Evolutionary conservation across 2,113 vertebrate genomes (phyloP).

Genomic region (Aix galericulata): DNA sequence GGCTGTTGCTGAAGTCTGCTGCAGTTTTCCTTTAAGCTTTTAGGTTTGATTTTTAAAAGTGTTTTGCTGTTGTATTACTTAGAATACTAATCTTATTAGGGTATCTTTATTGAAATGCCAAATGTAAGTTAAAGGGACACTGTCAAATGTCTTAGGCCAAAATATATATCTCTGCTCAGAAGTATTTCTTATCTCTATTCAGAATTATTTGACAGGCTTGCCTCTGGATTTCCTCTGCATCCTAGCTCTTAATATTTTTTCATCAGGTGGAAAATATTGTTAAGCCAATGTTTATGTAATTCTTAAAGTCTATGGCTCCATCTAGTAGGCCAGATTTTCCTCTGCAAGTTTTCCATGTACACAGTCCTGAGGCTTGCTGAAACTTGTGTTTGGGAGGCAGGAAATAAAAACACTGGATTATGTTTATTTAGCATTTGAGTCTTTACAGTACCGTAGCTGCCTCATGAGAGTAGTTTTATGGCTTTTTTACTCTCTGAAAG

Average conservation of each 20-base stretch:
- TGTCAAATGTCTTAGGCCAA: not conserved
- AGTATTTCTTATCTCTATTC: not conserved
- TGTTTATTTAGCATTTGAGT: not conserved
- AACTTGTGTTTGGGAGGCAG: not conserved
- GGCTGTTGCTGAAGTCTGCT: conserved; percentile 7
- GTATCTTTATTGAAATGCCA: conserved; percentile 46
- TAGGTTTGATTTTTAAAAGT: conserved; percentile 15
- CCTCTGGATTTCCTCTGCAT: conserved; percentile 8
- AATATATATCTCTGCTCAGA: not conserved
- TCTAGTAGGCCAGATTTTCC: not conserved
- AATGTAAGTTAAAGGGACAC: conserved; percentile 29
- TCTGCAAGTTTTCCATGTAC: not conserved
- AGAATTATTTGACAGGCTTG: not conserved
- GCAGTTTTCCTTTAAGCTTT: not conserved
- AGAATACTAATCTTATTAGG: conserved; percentile 32
- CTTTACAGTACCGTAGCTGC: not conserved
- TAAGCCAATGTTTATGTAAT: not conserved
- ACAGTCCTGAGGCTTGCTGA: not conserved
- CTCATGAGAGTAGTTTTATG: not conserved
- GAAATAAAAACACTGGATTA: not conserved
- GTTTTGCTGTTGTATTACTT: conserved; percentile 42
- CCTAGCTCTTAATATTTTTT: not conserved
- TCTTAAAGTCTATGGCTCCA: not conserved
- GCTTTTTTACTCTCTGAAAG: not conserved
- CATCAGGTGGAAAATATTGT: not conserved